Evolutionary conservation across 2,888 invertebrate genomes (phyloP), one percentile per base, ranked within the genome.

Genomic region (Salticus scenicus): DNA sequence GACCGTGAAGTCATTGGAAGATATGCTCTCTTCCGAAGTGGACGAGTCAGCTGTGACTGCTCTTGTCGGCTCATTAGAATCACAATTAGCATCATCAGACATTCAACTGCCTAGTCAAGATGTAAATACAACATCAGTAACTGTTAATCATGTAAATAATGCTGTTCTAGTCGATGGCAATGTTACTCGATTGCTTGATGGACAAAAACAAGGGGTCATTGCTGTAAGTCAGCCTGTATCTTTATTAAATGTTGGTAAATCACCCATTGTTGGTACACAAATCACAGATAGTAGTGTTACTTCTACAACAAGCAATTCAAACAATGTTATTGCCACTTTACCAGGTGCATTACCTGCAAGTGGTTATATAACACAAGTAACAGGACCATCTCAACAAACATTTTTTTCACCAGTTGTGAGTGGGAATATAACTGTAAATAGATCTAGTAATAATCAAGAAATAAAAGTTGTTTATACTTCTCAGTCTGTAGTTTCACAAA

Each of bases 1-100:
- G 95, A 95, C 96, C 93, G 94, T 95, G 93, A 95, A 95, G 94
- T 95, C 96, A 94, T 94, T 96, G 93, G 96, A 96, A 94, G 96
- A 96, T 94, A 95, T 95, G 94, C 73, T 87, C 67, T 94, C 96
- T 92, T 95, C 94, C 93, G 95, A 95, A 93, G 95, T 96, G 92
- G 96, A 96, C 93, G 96, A 96, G 94, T 95, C 94, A 92, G 95
- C 95, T 92, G 95, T 96, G 91, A 96, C 94, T 93, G 96, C 95
- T 91, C 94, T 96, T 91, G 96, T 96, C 91, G 95, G 95, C 91
- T 95, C 96, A 89, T 93, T 96, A 90, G 95, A 96, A 93, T 95
- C 94, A 91, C 95, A 95, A 92, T 93, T 96, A 79, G 77, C 87
- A n/a, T 83, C 83, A 51, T 87, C 88, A 80, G 74, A 51, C 63